These are phyloP conservation scores for Arrhamphus sclerolepis DNA, from an alignment of 2,797 vertebrate species.

Conservation along the genomic window DNA sequence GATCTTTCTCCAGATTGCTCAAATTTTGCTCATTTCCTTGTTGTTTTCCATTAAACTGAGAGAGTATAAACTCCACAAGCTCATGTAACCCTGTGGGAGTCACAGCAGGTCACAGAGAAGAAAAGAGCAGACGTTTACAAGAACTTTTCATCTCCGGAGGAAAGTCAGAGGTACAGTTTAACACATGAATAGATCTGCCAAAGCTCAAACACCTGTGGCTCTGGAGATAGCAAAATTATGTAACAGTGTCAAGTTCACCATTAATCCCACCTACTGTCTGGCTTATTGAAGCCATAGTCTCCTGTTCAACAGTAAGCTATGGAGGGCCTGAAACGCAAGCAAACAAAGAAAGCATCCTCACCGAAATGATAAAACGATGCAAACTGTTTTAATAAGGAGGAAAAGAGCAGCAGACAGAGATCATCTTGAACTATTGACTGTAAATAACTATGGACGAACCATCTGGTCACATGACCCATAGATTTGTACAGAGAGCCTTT, in stretches of 20 bases:
- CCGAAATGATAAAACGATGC: background rate
- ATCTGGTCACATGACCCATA: too few relatives aligned
- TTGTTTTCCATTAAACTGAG: slow-evolving; percentile 66
- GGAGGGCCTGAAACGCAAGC: background rate
- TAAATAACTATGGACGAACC: too few relatives aligned
- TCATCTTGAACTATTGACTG: too few relatives aligned
- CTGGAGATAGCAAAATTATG: slow-evolving; percentile 2
- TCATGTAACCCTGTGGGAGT: slow-evolving; percentile 43
- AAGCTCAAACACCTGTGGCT: slow-evolving; percentile 33
- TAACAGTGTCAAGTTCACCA: background rate
- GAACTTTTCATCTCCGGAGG: slow-evolving; percentile 36
- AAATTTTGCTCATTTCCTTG: slow-evolving; percentile 71
- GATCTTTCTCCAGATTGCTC: slow-evolving; percentile 66
- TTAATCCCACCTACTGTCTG: background rate
- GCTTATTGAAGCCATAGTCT: slow-evolving; percentile 2
- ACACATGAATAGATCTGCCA: slow-evolving; percentile 29
- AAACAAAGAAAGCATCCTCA: background rate
- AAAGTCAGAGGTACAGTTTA: slow-evolving; percentile 22
- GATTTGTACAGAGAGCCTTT: too few relatives aligned
- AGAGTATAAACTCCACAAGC: slow-evolving; percentile 50
- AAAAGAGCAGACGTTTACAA: slow-evolving; percentile 22
- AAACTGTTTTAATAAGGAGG: background rate
- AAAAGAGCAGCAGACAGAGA: background rate
- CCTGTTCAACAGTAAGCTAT: background rate
- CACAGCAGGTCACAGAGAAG: slow-evolving; percentile 43